phyloP scores from a whole-genome alignment of 2,113 vertebrate species.

The Cettia cetti region DNA sequence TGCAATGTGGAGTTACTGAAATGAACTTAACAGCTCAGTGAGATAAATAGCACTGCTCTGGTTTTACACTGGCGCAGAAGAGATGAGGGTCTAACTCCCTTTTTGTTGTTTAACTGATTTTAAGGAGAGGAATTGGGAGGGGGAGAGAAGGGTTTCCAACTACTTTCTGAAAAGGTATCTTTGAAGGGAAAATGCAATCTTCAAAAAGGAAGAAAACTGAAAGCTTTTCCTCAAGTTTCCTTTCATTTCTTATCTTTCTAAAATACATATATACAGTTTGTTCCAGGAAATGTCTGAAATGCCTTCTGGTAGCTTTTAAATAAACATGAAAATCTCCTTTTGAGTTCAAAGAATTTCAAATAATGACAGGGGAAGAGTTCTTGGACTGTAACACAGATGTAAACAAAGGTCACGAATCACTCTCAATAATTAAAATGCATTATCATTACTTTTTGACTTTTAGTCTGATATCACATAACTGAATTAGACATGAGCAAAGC shows the following conservation, averaged over 20 bases:
- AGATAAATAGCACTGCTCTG: not conserved
- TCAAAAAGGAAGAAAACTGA: constrained; percentile 15
- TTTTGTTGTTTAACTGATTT: not conserved
- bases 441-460: not conserved
- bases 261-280: constrained; percentile 55
- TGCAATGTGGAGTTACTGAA: not conserved
- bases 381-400: not conserved
- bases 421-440: not conserved
- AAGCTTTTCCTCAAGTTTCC: constrained; percentile 29
- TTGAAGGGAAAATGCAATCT: not conserved
- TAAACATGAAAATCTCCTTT: constrained; percentile 67
- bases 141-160: not conserved
- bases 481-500: not conserved
- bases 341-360: constrained; percentile 47
- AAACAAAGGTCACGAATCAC: constrained; percentile 12
- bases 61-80: not conserved
- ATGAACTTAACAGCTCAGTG: not conserved
- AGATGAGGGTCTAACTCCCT: not conserved
- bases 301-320: constrained; percentile 75
- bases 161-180: not conserved
- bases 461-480: not conserved
- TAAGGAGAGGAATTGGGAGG: not conserved
- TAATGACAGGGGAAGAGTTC: not conserved
- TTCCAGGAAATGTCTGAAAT: constrained; percentile 80
- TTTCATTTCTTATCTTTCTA: constrained; percentile 61